These are phyloP conservation scores for Graptemys geographica DNA, from an alignment of 2,797 vertebrate genomes.

Conservation along the genomic window DNA sequence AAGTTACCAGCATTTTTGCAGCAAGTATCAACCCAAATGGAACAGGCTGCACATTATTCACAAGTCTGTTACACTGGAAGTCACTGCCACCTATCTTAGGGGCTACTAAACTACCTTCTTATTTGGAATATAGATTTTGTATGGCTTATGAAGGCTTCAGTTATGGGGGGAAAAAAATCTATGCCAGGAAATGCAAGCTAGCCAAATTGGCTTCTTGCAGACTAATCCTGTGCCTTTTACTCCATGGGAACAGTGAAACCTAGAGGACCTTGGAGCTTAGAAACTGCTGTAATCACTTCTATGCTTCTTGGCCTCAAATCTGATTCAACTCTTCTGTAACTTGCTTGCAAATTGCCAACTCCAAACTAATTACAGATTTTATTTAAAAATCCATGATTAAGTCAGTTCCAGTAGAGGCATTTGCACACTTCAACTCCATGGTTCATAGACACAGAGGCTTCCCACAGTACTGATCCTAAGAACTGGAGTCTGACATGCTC, in stretches of 20 bases:
- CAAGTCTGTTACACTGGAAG: not conserved
- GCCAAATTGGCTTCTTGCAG: not conserved
- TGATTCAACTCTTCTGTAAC: not conserved
- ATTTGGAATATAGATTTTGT: not conserved
- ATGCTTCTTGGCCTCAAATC: rapidly evolving
- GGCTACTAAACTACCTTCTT: rapidly evolving
- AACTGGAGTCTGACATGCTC: not conserved
- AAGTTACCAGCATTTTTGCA: not conserved
- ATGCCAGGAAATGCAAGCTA: not conserved
- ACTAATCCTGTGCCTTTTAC: not conserved
- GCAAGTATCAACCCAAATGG: not conserved
- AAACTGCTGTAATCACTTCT: not conserved
- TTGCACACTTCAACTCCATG: not conserved
- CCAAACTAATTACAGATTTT: not conserved
- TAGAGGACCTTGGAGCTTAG: not conserved
- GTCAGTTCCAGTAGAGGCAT: not conserved
- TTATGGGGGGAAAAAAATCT: not conserved
- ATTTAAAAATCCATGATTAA: rapidly evolving
- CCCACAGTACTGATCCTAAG: rapidly evolving
- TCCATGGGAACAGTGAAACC: not conserved
- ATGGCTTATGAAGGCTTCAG: not conserved
- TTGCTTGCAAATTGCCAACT: not conserved
- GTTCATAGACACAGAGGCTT: rapidly evolving
- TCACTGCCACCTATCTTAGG: rapidly evolving
- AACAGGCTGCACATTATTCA: not conserved